phyloP scores from a whole-genome alignment of 2,797 vertebrate genomes.

The Falco berigora region DNA sequence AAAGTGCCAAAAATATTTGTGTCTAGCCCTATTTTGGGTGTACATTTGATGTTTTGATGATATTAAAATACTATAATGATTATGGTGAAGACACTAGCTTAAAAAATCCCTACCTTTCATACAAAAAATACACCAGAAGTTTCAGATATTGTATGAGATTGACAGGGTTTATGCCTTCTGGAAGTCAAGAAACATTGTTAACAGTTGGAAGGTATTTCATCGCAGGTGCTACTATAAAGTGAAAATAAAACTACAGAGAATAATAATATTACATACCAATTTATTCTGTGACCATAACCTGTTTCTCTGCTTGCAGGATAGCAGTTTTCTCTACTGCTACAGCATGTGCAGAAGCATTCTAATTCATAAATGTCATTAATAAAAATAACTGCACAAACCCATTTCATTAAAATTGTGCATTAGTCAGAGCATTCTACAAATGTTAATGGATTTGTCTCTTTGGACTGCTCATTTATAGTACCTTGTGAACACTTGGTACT shows the following conservation, averaged over 20 bases:
- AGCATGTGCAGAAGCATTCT: background rate
- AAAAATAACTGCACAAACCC: constrained; percentile 5
- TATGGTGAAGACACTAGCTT: background rate
- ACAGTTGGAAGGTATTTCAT: background rate
- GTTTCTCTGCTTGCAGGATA: background rate
- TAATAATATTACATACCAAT: background rate
- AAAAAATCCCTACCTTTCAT: rapidly evolving
- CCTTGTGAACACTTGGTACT: background rate
- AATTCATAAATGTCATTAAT: constrained; percentile 15
- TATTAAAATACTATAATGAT: background rate
- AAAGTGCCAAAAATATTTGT: background rate
- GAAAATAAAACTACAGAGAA: background rate
- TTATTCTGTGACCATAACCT: background rate
- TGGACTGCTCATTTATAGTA: background rate
- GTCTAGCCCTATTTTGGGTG: background rate
- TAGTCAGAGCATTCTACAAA: background rate
- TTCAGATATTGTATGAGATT: background rate
- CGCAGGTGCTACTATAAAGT: background rate
- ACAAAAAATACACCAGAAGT: background rate
- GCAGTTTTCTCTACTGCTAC: background rate
- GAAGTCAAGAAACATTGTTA: background rate
- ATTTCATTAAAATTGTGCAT: constrained; percentile 16
- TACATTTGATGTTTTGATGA: background rate
- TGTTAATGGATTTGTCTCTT: constrained; percentile 24
- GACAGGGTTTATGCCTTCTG: background rate